Base-by-base conservation (phyloP, 1,140 invertebrate species). In the Drosophila truncata region DNA sequence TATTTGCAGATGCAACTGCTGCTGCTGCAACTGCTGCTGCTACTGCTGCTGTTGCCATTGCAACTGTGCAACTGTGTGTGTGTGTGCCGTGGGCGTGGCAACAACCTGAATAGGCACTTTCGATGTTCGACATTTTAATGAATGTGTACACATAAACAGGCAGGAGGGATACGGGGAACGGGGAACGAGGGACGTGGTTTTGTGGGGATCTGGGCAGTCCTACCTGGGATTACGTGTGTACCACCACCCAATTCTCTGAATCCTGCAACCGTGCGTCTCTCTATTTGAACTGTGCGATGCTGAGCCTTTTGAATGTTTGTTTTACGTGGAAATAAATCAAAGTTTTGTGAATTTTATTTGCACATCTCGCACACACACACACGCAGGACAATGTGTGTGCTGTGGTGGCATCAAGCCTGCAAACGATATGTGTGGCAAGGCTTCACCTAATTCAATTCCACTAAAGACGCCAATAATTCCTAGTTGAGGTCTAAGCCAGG, bases 91-190 rank as follows among this genome's bases (percentile, higher is more conserved):
- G 62, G 85, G 67, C 79, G 80, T 88, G 83, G 81, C 80, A 87
- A 65, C 81, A 90, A 90, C 85, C 85, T 90, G 85, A 88, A 88
- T 88, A 77, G 85, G 85, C 85, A 88, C 85, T 88, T 88, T 88
- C 85, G 85, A 88, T 88, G 85, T 88, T 90, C 85, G 85, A 90
- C 85, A 90, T 90, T 88, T 88, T 88, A 88, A 88, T 88, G 85
- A 88, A 88, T 88, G 85, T 88, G 85, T 90, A 88, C 85, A 90
- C 85, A 88, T 88, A 90, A 88, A 90, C 85, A 88, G 81, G 73
- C 69, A 71, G 23, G 13, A 71, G 23, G 13, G 46, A 25, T 9
- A 10, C 44, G 18, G 14, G 25, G 18, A n/a, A n/a, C n/a, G 18
- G 29, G 23, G 41, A 25, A 31, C n/a, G 42, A 23, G 50, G 49